Base-by-base conservation (phyloP, 2,113 vertebrate genomes). In the Sardina pilchardus region DNA sequence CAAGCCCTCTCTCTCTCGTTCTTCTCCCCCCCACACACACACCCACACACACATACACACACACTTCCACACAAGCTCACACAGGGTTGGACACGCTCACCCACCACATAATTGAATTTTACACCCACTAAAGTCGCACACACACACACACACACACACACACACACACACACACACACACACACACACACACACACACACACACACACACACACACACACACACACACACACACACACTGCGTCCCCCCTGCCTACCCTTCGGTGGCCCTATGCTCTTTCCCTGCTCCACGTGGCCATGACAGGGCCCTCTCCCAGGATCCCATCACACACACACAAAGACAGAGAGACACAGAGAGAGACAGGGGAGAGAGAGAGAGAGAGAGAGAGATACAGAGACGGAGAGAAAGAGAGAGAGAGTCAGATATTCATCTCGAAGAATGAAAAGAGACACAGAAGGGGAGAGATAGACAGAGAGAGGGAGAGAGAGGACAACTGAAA, bases 251-350 rank as follows among this genome's bases (percentile, higher is more conserved):
- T 80, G 30, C 86, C 87, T 82, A 0, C 34, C 85, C 36, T 90
- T 89, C 83, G 30, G 1, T 12, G 30, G 63, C 8, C 10, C 63
- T 30, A 9, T 30, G 8, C 63, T 71, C 63, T 30, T 12, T 71
- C 26, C 30, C 0, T 0, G 89, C 92, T 90, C 89, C 95, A 96
- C 95, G 94, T 96, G 95, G 94, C 7, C 3, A 91, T 96, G 96
- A 96, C 96, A 96, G 63, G 95, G 87, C 94, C 89, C 50, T 94
- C 94, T 96, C 96, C 95, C 96, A 96, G 92, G 91, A 92, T 92
- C 93, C 89, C 84, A 78, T 82, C 71, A 85, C 81, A 82, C 36
- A 50, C 81, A 53, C 39, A 78, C 5, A 81, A 83, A 85, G 82
- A 47, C 21, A 42, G 67, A 82, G 82, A 56, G 47, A 43, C 12